Evolutionary conservation across 2,888 invertebrate genomes (phyloP), one percentile per base, ranked within the genome.

Genomic region (Melinaea marsaeus): DNA sequence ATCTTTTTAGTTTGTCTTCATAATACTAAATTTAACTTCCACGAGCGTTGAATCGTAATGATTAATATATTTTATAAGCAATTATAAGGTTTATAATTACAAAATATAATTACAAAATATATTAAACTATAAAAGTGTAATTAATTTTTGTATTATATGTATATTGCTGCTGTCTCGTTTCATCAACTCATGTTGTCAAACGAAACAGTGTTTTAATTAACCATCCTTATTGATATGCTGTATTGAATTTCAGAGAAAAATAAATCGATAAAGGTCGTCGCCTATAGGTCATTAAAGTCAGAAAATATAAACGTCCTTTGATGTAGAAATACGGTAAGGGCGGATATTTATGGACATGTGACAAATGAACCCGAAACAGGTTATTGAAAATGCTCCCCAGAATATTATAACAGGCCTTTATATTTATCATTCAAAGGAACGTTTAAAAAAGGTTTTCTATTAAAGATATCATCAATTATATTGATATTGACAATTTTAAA

Each of bases 201-300:
- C 22, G 22, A 22, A 22, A 22, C 22, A 22, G 22, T 22, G 22
- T 22, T 22, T 22, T 22, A 22, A 22, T 22, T 22, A 22, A 22
- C 22, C 22, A 22, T 22, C 22, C 22, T 22, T 22, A 47, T 51
- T 56, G 58, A 61, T 61, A 55, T 37, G 48, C 54, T 55, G 48
- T 62, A 58, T 22, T 22, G 22, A 22, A 58, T 60, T 55, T 47
- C 57, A 9, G 45, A 46, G 45, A 5, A 22, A 46, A 47, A 58
- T 64, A 60, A 62, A 58, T 55, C 62, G 62, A 67, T 64, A 64
- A 60, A 56, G 48, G 13, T 22, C 22, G 60, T 37, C 46, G 57
- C 33, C 54, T 48, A 57, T 59, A 54, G 56, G 56, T 59, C 58
- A 63, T 66, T 46, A 61, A 61, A 59, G 46, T 35, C 34, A 54